Percentiles rank a stretch among this genome's conserved stretches.
Evolutionary conservation across 2,797 vertebrate genomes (phyloP).

Genomic region (Garrulus glandarius): DNA sequence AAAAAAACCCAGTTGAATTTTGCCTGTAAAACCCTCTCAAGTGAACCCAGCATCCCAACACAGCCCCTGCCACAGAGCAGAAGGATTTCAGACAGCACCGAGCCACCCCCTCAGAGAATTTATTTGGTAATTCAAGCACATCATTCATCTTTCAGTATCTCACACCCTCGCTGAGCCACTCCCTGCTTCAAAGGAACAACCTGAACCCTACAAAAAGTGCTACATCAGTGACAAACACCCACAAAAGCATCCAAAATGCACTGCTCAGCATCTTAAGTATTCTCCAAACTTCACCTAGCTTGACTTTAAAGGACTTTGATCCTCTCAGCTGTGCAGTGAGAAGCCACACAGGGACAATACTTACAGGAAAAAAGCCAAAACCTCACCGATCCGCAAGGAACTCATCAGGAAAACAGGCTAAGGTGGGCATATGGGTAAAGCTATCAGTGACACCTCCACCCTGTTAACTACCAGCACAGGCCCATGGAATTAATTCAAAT

Average conservation of each 20-base stretch:
- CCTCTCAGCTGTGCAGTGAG: background rate
- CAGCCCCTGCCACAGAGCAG: background rate
- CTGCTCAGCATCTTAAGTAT: accelerated
- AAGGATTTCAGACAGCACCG: accelerated
- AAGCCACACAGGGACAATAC: background rate
- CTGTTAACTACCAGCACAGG: accelerated
- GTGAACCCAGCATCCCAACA: background rate
- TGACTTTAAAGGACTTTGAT: background rate
- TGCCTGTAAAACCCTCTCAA: too few relatives aligned
- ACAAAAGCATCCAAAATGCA: accelerated
- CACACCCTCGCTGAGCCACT: background rate
- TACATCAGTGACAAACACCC: background rate
- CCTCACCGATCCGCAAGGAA: background rate
- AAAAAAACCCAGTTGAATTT: accelerated
- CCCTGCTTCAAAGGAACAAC: background rate
- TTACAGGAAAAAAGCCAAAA: background rate
- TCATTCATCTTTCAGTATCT: background rate
- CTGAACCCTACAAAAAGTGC: accelerated
- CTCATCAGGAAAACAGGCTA: background rate
- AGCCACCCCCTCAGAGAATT: background rate
- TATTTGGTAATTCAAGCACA: background rate
- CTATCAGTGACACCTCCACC: background rate
- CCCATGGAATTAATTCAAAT: accelerated
- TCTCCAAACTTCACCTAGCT: background rate
- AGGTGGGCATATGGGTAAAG: background rate